Evolutionary conservation across 2,797 vertebrate species (phyloP).

Genomic region (Muscicapa striata): DNA sequence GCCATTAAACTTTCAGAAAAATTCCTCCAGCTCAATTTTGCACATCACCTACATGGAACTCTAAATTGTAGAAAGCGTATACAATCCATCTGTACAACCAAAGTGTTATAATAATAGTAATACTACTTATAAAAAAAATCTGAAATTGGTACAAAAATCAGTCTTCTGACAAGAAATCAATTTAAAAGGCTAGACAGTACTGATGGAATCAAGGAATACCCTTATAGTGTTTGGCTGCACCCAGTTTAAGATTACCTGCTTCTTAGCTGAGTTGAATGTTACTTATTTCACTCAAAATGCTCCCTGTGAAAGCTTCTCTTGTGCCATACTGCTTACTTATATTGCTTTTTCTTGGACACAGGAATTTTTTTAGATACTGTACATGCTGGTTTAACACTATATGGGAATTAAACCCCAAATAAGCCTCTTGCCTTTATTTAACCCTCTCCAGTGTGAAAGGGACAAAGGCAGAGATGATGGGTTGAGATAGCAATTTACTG

Average conservation of each 20-base stretch:
- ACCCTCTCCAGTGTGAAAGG: not conserved
- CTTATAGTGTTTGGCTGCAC: not conserved
- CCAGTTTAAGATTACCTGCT: not conserved
- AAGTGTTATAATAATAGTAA: not conserved
- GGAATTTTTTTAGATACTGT: not conserved
- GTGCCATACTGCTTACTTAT: not conserved
- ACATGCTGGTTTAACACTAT: not conserved
- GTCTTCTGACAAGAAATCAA: not conserved
- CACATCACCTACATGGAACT: not conserved
- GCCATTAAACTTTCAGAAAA: not conserved
- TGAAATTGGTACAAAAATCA: not conserved
- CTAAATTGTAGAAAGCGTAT: not conserved
- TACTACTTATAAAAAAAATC: not conserved
- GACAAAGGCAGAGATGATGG: not conserved
- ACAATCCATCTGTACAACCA: not conserved
- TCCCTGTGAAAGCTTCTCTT: not conserved
- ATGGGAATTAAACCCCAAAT: not conserved
- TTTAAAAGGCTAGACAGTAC: not conserved
- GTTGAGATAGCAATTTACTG: not conserved
- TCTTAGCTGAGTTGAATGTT: not conserved
- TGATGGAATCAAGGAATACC: not conserved
- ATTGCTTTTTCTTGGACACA: not conserved
- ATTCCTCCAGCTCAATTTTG: not conserved
- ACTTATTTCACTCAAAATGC: not conserved
- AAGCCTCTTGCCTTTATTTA: fast-evolving